phyloP scores from a whole-genome alignment of 2,797 vertebrate species.

The Pyrocephalus nanus region DNA sequence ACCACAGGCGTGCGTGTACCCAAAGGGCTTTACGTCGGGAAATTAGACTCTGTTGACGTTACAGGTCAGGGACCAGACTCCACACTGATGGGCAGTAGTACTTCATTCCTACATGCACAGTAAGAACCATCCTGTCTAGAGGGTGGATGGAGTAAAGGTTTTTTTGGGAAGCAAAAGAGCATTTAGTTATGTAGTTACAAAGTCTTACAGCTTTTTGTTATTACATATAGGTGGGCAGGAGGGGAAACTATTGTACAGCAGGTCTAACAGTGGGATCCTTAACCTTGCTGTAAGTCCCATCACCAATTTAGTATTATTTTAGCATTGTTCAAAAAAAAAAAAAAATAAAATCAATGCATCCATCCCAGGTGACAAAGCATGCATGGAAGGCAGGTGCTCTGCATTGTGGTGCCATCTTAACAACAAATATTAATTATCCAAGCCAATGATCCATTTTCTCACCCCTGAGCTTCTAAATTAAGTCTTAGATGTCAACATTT shows the following conservation, averaged over 20 bases:
- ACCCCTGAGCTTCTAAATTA: not conserved
- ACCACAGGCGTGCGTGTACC: rapidly evolving
- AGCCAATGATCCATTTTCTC: not conserved
- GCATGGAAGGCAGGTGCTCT: not conserved
- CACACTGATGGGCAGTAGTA: not conserved
- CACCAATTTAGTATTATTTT: not conserved
- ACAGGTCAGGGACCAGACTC: slow-evolving; percentile 1
- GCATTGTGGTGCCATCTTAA: not conserved
- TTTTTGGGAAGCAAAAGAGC: not conserved
- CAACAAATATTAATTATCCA: not conserved
- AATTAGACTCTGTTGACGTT: not conserved
- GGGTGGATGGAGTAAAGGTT: not conserved
- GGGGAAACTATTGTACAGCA: not conserved
- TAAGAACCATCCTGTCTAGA: not conserved
- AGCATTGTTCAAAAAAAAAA: not conserved
- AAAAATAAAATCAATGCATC: not conserved
- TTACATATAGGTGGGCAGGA: not conserved
- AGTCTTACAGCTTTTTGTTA: not conserved
- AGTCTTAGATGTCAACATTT: not conserved
- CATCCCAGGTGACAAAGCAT: not conserved
- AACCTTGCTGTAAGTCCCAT: not conserved
- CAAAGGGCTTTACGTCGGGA: rapidly evolving
- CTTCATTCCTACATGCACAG: not conserved
- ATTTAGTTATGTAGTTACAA: not conserved
- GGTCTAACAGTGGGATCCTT: not conserved